Conservation (phyloP, 1,140 invertebrate species). For the Eulimnadia texana region DNA sequence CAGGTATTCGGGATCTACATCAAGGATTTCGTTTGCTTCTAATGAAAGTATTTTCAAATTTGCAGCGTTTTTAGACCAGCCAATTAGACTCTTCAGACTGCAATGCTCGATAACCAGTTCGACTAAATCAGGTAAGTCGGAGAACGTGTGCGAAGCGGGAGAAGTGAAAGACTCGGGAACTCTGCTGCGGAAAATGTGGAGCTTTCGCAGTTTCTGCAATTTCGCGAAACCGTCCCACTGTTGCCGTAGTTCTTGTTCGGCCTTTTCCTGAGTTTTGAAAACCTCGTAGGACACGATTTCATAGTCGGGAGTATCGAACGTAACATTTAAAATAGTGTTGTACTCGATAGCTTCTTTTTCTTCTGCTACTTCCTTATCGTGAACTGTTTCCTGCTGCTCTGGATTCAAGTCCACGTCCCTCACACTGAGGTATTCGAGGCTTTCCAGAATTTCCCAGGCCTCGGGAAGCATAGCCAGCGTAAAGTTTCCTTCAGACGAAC, state of each 20-base stretch:
- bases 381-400: neutral
- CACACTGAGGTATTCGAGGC: too few species aligned
- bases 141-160: neutral
- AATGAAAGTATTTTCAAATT: constrained; percentile 33
- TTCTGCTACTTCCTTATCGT: neutral
- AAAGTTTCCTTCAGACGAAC: neutral
- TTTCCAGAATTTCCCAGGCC: too few species aligned
- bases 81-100: neutral
- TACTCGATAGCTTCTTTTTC: neutral
- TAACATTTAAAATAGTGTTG: neutral
- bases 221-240: neutral
- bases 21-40: constrained; percentile 42
- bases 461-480: neutral
- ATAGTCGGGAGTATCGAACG: neutral
- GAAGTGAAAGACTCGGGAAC: neutral
- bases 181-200: neutral
- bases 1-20: constrained; percentile 44
- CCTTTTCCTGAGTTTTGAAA: neutral
- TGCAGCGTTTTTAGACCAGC: neutral
- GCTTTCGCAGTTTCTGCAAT: neutral
- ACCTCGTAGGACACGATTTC: neutral
- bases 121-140: neutral
- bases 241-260: neutral
- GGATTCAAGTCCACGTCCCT: neutral
- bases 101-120: neutral